Evolutionary conservation across 2,888 invertebrate species (phyloP).

Genomic region (Clistopyga incitator): DNA sequence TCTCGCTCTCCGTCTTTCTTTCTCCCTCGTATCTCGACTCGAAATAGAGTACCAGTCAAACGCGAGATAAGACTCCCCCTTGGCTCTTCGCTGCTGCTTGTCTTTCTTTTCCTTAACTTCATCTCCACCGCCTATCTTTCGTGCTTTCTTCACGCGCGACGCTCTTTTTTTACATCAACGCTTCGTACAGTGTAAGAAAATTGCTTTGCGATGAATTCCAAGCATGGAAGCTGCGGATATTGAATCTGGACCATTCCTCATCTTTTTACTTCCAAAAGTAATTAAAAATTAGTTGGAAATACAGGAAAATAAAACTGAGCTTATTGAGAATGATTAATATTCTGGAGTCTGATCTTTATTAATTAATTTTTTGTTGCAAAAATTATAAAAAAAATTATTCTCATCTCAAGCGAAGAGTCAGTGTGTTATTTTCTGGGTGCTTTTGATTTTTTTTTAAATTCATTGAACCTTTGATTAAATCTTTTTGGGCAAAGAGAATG

Average conservation of each 20-base stretch:
- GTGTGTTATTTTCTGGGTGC: no score
- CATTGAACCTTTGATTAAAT: no score
- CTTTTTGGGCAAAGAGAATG: no score
- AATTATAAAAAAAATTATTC: no score
- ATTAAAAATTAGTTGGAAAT: no score
- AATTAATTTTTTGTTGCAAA: no score
- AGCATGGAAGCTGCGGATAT: background rate
- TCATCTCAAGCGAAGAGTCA: no score
- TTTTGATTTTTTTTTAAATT: no score
- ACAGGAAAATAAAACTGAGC: no score
- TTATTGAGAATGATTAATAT: no score
- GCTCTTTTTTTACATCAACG: constrained; percentile 7
- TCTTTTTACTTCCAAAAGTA: no score
- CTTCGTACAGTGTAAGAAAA: constrained; percentile 8
- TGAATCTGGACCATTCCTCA: background rate
- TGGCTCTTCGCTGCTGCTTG: constrained; percentile 62
- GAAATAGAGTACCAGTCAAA: constrained; percentile 80
- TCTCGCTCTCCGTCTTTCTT: constrained; percentile 24
- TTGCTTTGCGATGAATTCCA: constrained; percentile 15
- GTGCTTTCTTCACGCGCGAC: constrained; percentile 40
- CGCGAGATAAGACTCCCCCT: constrained; percentile 83
- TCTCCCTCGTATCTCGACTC: constrained; percentile 77
- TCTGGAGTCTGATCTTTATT: no score
- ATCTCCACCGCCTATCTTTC: constrained; percentile 52
- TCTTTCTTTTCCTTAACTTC: constrained; percentile 34